Percentiles rank a stretch among this genome's conserved stretches.
Evolutionary conservation across 2,797 vertebrate species (phyloP).

Genomic region (Mycteria americana): DNA sequence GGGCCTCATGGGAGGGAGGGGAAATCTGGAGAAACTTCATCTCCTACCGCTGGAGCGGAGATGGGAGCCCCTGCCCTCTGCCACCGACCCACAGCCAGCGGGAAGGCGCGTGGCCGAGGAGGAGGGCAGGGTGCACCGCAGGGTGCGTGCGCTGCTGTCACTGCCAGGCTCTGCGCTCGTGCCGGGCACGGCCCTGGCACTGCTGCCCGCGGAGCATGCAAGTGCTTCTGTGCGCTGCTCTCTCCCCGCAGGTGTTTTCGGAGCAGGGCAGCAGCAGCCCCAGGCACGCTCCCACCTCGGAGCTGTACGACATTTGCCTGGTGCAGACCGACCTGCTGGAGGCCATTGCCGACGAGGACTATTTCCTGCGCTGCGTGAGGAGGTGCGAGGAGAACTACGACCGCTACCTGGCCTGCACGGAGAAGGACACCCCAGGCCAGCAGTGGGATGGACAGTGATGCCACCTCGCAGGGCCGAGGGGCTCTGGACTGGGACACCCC

Average conservation of each 20-base stretch:
- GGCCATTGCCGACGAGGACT: conserved; percentile 82
- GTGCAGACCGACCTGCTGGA: conserved; percentile 87
- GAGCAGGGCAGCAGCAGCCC: conserved; percentile 56
- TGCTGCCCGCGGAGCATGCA: fast-evolving
- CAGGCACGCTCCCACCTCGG: conserved; percentile 72
- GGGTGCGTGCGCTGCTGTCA: fast-evolving
- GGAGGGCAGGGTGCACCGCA: fast-evolving
- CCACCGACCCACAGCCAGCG: fast-evolving
- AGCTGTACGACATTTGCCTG: conserved; percentile 84
- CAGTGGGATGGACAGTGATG: not conserved
- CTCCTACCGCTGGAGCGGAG: not conserved
- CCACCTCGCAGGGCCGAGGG: not conserved
- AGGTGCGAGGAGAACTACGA: conserved; percentile 86
- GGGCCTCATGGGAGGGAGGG: not conserved
- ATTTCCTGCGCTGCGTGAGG: conserved; percentile 81
- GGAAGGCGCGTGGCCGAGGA: fast-evolving
- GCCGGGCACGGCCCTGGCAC: fast-evolving
- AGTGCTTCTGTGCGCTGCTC: not conserved
- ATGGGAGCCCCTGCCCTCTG: not conserved
- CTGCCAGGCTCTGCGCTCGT: not conserved
- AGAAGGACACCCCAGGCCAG: not conserved
- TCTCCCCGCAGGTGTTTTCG: conserved; percentile 38
- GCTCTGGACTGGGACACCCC: not conserved
- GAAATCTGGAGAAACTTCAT: not conserved
- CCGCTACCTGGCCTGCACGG: conserved; percentile 65